Percentiles rank a stretch among this genome's conserved stretches.
Evolutionary conservation across 2,888 invertebrate species (phyloP).

Genomic region (Marasmarcha lunaedactyla): DNA sequence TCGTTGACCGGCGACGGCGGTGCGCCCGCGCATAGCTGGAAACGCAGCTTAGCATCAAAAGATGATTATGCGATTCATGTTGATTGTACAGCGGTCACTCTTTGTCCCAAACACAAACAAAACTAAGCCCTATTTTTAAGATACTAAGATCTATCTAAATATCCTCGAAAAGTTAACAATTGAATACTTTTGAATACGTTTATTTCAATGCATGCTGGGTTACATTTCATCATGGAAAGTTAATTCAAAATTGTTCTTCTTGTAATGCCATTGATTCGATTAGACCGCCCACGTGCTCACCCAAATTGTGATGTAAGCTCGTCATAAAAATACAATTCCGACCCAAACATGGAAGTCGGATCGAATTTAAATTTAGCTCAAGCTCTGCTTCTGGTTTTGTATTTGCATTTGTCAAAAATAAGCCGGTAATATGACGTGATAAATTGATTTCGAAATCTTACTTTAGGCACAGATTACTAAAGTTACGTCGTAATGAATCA

Average conservation of each 20-base stretch:
- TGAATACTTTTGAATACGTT: conserved; percentile 38
- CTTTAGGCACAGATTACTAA: too few species aligned
- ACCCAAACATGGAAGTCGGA: background rate
- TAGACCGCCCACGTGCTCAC: background rate
- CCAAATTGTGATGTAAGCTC: too few species aligned
- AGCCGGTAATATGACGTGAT: too few species aligned
- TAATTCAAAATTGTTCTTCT: conserved; percentile 9
- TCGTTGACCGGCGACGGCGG: background rate
- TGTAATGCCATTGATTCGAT: background rate
- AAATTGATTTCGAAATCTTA: too few species aligned
- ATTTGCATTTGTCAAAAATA: too few species aligned
- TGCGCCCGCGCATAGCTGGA: too few species aligned
- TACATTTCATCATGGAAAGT: conserved; percentile 26
- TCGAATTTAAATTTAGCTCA: background rate
- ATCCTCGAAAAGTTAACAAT: conserved; percentile 10
- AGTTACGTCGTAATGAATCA: too few species aligned
- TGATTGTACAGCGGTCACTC: conserved; percentile 26
- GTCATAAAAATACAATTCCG: too few species aligned
- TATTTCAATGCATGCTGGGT: conserved; percentile 30
- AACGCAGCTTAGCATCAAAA: conserved; percentile 34
- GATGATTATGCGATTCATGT: conserved; percentile 53
- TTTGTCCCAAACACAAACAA: conserved; percentile 20
- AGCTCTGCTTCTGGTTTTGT: too few species aligned
- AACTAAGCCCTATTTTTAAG: background rate
- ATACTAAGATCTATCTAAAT: conserved; percentile 6